Base-by-base conservation (phyloP, 2,113 vertebrate genomes). In the Epinephelus lanceolatus region DNA sequence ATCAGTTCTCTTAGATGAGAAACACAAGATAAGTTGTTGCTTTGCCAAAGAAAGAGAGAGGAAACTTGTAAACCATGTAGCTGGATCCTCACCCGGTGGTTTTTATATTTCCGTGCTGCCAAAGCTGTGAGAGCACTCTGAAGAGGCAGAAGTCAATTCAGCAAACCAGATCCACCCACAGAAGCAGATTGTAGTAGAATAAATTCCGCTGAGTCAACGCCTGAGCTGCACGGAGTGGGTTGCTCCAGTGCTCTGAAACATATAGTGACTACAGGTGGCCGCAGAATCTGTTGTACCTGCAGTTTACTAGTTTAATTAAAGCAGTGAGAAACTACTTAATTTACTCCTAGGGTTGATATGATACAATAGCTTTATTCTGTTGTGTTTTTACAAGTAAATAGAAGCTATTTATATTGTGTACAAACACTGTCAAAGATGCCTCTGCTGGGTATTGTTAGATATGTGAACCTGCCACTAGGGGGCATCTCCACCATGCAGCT, bases 381-480 rank as follows among this genome's bases (percentile, higher is more conserved):
- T 57, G 4, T 33, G 18, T 45, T 9, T 45, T 56, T 68, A 23
- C 7, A 60, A 60, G 23, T 15, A 13, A 33, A 60, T 30, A 11
- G 0, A 61, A 0, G 5, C 9, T 47, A 57, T 25, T 51, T 15
- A 15, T 37, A 57, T 45, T 51, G 4, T 15, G 15, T 49, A 19
- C 6, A 9, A 0, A 0, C 51, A 69, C 2, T 80, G 25, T 19
- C 0, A 67, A 57, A 66, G 6, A 25, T 19, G 6, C 3, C 33
- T 52, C 19, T 37, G 76, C 11, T 33, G 13, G 25, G 25, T 77
- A n/a, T 71, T 79, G 30, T 55, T 55, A 52, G 19, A 6, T 60
- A 42, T 71, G 4, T 59, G 1, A 59, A 45, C 62, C 21, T 62
- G 23, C 89, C 93, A 93, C 88, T 67, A 90, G 93, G 85, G 84